A percentile compares a stretch with the other conserved stretches of the same genome.
These are phyloP conservation scores for Lasiurus cinereus DNA, from an alignment of 2,113 vertebrate genomes.

Conservation along the genomic window DNA sequence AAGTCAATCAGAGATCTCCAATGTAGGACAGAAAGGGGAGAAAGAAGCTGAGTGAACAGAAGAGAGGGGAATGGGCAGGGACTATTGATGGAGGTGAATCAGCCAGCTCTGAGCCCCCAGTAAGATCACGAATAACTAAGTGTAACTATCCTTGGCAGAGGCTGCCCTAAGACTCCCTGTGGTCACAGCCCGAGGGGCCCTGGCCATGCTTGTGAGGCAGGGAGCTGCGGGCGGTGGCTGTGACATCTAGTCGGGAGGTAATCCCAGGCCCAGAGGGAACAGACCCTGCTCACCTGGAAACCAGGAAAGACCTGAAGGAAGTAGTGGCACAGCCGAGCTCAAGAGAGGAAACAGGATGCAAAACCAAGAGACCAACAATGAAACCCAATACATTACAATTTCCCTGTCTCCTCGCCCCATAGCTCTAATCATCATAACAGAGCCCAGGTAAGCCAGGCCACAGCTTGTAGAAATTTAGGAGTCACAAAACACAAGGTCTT, in stretches of 20 bases:
- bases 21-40: not conserved
- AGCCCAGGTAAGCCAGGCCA: not conserved
- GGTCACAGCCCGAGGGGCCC: not conserved
- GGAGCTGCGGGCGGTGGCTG: not conserved
- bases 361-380: not conserved
- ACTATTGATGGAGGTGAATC: too few relatives aligned
- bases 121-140: not conserved
- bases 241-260: not conserved
- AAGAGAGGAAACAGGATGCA: not conserved
- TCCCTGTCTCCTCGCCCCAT: not conserved
- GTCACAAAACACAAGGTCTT: not conserved
- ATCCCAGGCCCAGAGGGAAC: not conserved
- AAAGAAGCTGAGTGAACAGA: not conserved
- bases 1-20: not conserved
- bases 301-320: slow-evolving; percentile 5
- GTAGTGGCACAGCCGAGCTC: not conserved
- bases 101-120: not conserved
- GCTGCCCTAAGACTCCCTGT: not conserved
- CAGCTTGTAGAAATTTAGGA: not conserved
- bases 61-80: not conserved
- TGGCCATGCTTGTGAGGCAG: not conserved
- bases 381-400: not conserved
- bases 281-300: not conserved
- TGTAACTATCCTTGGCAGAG: not conserved
- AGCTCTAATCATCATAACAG: not conserved